A percentile compares a stretch with the other conserved stretches of the same genome.
Evolutionary conservation across 2,113 vertebrate genomes (phyloP).

Genomic region (Eira barbara): DNA sequence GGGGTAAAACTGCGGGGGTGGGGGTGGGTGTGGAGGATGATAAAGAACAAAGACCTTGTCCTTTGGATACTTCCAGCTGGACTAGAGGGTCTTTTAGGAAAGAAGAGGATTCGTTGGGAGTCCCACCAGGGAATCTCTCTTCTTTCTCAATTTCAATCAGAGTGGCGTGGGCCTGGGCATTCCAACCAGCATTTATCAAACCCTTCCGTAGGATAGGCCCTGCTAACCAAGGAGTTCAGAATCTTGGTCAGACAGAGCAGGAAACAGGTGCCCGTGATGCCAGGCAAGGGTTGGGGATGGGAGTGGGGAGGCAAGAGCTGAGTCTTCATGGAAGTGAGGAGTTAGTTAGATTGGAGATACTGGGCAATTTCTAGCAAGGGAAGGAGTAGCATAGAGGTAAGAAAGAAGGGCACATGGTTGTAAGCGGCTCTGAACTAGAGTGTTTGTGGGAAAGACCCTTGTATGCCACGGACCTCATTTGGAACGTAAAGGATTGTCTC

Average conservation of each 20-base stretch:
- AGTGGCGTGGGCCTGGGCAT: background rate
- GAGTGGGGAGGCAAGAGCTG: background rate
- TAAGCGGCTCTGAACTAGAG: background rate
- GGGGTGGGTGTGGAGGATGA: background rate
- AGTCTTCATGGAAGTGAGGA: background rate
- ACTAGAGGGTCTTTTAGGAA: background rate
- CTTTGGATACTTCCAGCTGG: background rate
- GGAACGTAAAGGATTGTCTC: background rate
- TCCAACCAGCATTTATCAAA: background rate
- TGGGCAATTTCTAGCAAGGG: background rate
- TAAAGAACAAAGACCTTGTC: background rate
- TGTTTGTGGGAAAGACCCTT: background rate
- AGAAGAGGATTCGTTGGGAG: background rate
- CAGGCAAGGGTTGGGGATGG: background rate
- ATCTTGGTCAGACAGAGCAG: background rate
- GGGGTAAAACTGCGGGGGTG: background rate
- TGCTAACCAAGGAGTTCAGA: background rate
- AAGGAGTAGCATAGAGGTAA: background rate
- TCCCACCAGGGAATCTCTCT: background rate
- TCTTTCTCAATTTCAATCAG: background rate
- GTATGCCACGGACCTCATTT: background rate
- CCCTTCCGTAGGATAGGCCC: background rate
- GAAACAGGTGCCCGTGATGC: background rate
- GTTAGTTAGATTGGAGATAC: background rate
- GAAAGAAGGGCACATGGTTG: background rate